phyloP scores from a whole-genome alignment of 2,113 vertebrate species.

The Scytalopus superciliaris region DNA sequence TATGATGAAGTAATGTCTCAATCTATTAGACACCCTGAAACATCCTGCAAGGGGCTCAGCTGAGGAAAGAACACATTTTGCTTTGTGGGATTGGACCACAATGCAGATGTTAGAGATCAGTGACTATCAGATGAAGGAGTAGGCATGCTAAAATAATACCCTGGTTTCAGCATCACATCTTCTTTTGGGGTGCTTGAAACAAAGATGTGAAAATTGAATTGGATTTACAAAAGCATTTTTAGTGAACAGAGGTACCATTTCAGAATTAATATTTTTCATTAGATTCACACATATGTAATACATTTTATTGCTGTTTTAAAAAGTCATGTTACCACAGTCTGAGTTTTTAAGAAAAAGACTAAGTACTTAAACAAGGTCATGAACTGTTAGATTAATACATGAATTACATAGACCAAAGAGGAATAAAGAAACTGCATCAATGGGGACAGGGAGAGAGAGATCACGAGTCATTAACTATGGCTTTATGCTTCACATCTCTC shows the following conservation, averaged over 20 bases:
- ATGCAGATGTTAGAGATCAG: neutral
- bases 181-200: neutral
- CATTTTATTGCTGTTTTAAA: neutral
- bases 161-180: neutral
- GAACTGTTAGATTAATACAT: neutral
- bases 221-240: neutral
- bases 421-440: neutral
- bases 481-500: neutral
- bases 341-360: neutral
- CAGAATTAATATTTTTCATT: neutral
- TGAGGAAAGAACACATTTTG: neutral
- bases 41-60: neutral
- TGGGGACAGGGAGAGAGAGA: accelerated
- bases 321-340: neutral
- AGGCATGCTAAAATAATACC: neutral
- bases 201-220: constrained; percentile 1
- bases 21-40: neutral
- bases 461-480: neutral
- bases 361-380: neutral
- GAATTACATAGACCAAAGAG: neutral
- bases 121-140: neutral
- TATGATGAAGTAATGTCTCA: neutral
- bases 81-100: neutral
- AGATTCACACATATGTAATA: neutral
- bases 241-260: neutral